Evolutionary conservation across 2,888 invertebrate genomes (phyloP).

Genomic region (Sarcophaga carnaria): DNA sequence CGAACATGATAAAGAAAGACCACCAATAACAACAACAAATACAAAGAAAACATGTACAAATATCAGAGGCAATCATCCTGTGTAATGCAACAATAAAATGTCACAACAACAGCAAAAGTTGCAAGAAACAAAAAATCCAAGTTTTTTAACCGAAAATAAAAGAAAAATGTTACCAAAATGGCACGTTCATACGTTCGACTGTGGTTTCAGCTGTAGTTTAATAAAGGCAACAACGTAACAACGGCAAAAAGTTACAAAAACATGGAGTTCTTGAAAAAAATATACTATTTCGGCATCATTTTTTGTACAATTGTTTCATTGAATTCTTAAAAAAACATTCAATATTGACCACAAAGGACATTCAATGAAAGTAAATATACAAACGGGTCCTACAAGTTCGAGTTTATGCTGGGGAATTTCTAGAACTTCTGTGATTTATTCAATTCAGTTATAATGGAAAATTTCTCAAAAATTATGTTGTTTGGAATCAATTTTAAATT

Average conservation of each 20-base stretch:
- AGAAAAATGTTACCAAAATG: conserved; percentile 21
- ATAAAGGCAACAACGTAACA: not conserved
- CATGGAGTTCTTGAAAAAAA: not conserved
- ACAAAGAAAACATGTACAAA: not conserved
- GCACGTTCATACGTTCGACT: conserved; percentile 48
- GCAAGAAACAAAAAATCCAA: conserved; percentile 1
- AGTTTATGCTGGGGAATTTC: no score
- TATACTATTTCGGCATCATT: not conserved
- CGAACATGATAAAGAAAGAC: not conserved
- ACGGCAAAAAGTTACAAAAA: not conserved
- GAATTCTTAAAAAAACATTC: not conserved
- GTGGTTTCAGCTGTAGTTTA: conserved; percentile 17
- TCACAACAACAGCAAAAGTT: conserved; percentile 5
- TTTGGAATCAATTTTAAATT: no score
- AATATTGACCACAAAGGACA: no score
- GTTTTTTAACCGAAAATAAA: not conserved
- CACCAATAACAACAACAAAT: conserved; percentile 1
- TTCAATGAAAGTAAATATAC: no score
- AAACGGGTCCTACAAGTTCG: no score
- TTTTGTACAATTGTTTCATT: not conserved
- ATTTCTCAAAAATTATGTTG: no score
- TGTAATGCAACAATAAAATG: conserved; percentile 26
- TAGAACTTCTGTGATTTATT: no score
- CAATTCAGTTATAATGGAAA: no score
- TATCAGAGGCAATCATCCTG: not conserved